Conservation (phyloP, 37 sponge, comb jelly and placozoan species). For the Eunapius fragilis region DNA sequence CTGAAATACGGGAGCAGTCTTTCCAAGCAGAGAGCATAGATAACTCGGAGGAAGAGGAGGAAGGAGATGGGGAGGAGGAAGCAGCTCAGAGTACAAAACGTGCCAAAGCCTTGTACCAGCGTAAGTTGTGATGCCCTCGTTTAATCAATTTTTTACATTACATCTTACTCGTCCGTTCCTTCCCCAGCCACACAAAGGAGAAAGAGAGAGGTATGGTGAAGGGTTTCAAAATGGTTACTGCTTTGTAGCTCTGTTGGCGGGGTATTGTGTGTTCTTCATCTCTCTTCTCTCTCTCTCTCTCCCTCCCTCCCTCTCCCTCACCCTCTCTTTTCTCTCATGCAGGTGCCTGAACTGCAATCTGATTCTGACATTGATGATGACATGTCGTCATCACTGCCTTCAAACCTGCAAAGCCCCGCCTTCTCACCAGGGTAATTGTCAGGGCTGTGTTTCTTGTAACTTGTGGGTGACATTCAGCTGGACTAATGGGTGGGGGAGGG, state of each 20-base stretch:
- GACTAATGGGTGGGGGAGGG: no score
- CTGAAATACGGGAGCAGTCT: background rate
- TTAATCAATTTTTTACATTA: background rate
- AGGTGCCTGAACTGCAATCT: constrained; percentile 8
- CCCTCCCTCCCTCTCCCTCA: no score
- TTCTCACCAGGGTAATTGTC: constrained; percentile 56
- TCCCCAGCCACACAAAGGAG: background rate
- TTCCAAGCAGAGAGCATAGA: background rate
- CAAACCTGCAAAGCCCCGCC: constrained; percentile 66
- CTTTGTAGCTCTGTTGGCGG: background rate
- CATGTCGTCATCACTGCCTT: constrained; percentile 20
- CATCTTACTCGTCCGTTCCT: background rate
- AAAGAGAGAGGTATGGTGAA: background rate
- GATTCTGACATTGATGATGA: constrained; percentile 71
- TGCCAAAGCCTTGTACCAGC: background rate
- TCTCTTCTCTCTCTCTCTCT: no score
- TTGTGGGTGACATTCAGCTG: no score
- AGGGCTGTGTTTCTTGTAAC: no score
- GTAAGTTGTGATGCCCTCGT: background rate
- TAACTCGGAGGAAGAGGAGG: background rate
- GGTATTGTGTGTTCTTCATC: background rate
- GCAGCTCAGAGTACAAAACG: background rate
- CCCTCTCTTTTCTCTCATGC: background rate
- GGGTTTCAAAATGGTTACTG: background rate
- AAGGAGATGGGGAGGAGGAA: background rate